Evolutionary conservation across 2,113 vertebrate species (phyloP), one percentile per base, ranked within the genome.

Genomic region (Melanocharis versteri): DNA sequence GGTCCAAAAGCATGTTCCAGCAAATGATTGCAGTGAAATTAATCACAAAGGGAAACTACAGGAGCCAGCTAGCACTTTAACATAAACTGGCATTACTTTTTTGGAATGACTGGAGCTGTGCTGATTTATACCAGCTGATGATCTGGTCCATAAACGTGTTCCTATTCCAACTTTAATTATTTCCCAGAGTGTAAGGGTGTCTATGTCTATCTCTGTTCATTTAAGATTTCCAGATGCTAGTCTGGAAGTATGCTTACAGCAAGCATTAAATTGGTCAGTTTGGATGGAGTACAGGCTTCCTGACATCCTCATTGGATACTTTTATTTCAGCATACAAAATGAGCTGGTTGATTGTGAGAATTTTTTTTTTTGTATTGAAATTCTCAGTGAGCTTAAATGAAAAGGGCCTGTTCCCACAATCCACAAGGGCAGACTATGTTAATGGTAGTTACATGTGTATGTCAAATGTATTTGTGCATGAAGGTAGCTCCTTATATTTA

Each of bases 91-190:
- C 93, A 96, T 75, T 83, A 61, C 60, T 95, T 90, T 92, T 90
- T 71, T 92, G 83, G 92, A 95, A 78, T 72, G n/a, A 93, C 45
- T 92, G n/a, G 48, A 69, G 51, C 61, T 90, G 48, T 53, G 16
- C 57, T 96, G 93, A 95, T 96, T 96, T 96, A 90, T 89, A 95
- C 86, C 90, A 95, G 92, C 92, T 92, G 93, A 95, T 90, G 80
- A 89, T 96, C 92, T 90, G 72, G 72, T 92, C 61, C 61, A 94
- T 93, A 94, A 93, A 92, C 6, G 3, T 87, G 76, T 86, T 92
- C 77, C 82, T 93, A 87, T 87, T 94, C 93, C 90, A 93, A 28
- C 54, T 93, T 86, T 75, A 92, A 89, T 87, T 96, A 79, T 90
- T 95, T 96, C 83, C 60, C 93, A 92, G 83, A 90, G 77, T 53